Base-by-base conservation (phyloP, 2,113 vertebrate species). In the Eleginops maclovinus region DNA sequence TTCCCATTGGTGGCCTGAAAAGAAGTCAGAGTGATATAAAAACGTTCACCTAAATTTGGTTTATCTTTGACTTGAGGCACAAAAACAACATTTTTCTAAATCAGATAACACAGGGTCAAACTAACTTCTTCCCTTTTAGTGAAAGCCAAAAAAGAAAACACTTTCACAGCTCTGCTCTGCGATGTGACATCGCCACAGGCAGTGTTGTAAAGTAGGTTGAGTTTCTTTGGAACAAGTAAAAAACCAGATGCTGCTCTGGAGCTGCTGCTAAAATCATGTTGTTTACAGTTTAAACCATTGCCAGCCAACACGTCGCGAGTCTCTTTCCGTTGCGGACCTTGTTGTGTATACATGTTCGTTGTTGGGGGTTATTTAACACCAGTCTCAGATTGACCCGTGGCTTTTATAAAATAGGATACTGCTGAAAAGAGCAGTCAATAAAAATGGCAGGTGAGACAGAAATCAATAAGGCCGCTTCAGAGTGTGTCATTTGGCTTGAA, bases 401-500 rank as follows among this genome's bases (percentile, higher is more conserved):
- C 40, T 56, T 63, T 64, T 40, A 77, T 73, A 49, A 74, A 86
- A 75, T 9, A 43, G 58, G 65, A 84, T 83, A 50, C 36, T 3
- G 41, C 61, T 0, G 1, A 65, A 76, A 74, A 66, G 53, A 66
- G n/a, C 24, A 53, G 58, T 89, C 85, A 76, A 89, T 88, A 82
- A 77, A 91, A 87, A 85, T 89, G 84, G 77, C 84, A 88, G 81
- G 72, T 82, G 85, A 81, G 68, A 67, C 21, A 10, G 55, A 81
- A 88, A 91, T 91, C 89, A 85, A 90, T 88, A 74, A 65, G 65
- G 72, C 79, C 83, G 83, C 89, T 88, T 84, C 64, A 79, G 67
- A 46, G 75, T 36, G 79, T 82, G 77, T 83, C 78, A 90, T 90
- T 90, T 86, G 75, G 65, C 78, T 78, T 64, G 47, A 82, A 88